Conservation (phyloP, 1,140 invertebrate genomes). For the Heterodera carotae region DNA sequence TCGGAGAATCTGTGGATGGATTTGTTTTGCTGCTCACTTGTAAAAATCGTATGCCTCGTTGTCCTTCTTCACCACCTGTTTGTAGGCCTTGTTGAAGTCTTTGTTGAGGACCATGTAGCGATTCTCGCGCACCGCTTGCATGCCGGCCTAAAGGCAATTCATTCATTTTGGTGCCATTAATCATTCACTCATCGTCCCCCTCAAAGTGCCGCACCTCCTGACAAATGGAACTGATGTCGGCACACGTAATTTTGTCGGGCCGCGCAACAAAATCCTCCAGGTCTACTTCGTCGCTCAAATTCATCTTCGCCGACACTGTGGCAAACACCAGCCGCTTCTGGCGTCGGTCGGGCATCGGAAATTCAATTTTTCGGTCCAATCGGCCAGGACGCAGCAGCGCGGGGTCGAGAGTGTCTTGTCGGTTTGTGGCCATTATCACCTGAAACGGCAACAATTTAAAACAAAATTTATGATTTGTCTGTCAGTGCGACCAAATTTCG, state of each 20-base stretch:
- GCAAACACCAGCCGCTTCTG: constrained; percentile 97
- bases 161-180: constrained; percentile 61
- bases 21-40: too few relatives aligned
- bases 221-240: constrained; percentile 99
- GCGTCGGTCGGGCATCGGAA: constrained; percentile 91
- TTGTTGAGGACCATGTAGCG: constrained; percentile 96
- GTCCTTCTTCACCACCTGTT: constrained; percentile 99
- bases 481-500: not conserved
- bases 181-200: constrained; percentile 33
- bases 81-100: constrained; percentile 99
- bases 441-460: constrained; percentile 65
- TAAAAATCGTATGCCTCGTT: constrained; percentile 99
- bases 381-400: constrained; percentile 92
- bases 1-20: too few relatives aligned
- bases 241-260: constrained; percentile 96
- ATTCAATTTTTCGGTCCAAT: constrained; percentile 97
- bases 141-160: constrained; percentile 74
- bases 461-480: not conserved
- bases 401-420: constrained; percentile 96
- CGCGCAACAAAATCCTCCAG: constrained; percentile 97
- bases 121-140: constrained; percentile 97
- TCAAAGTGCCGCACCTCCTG: constrained; percentile 79
- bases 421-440: constrained; percentile 99
- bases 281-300: constrained; percentile 98
- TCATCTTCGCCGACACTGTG: constrained; percentile 97